phyloP scores from a whole-genome alignment of 2,797 vertebrate genomes.

The Falco naumanni region DNA sequence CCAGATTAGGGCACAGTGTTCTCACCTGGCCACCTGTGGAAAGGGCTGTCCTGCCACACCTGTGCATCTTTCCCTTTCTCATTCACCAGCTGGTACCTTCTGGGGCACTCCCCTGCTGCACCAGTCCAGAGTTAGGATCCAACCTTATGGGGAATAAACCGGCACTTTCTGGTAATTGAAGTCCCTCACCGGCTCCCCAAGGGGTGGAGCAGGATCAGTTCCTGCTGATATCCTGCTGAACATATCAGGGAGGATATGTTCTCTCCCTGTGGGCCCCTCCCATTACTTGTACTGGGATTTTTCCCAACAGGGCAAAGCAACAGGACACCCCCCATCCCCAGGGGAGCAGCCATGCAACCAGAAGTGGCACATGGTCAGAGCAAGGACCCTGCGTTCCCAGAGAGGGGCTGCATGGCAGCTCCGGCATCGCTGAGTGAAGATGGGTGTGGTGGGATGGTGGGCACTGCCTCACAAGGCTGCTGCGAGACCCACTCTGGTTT shows the following conservation, averaged over 20 bases:
- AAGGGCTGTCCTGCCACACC: background rate
- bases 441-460: background rate
- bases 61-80: background rate
- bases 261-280: background rate
- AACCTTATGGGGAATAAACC: background rate
- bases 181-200: background rate
- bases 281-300: background rate
- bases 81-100: background rate
- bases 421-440: background rate
- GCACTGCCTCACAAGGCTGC: background rate
- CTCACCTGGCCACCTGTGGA: background rate
- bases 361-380: background rate
- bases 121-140: background rate
- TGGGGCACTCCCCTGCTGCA: background rate
- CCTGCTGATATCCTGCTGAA: too few relatives aligned
- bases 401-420: background rate
- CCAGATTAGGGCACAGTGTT: accelerated
- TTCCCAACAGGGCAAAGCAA: background rate
- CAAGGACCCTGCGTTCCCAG: accelerated
- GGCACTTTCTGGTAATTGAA: background rate
- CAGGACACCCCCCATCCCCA: background rate
- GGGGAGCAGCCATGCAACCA: accelerated
- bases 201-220: background rate
- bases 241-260: too few relatives aligned
- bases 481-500: background rate